Evolutionary conservation across 2,797 vertebrate species (phyloP), one percentile per base, ranked within the genome.

Genomic region (Paratrypauchen microcephalus): DNA sequence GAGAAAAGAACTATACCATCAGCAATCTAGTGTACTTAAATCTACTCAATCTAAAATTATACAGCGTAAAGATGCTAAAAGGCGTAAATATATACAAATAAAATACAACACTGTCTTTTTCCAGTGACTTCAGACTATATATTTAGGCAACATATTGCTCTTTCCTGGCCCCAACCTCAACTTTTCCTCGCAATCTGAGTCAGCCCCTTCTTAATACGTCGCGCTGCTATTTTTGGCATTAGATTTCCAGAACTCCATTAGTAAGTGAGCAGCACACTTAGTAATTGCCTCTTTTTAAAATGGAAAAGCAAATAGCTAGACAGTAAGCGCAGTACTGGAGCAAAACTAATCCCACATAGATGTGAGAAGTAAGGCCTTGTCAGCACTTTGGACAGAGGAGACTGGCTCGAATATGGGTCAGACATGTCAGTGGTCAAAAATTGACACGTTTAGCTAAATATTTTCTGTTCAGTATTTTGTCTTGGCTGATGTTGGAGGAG

Each of bases 321-420:
- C 3, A 2, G 16, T 58, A 21, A 54, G 62, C 15, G 0, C n/a
- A 1, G 23, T 0, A 60, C 30, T 58, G 63, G 32, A 56, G 16
- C 21, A 45, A 68, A 74, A 73, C 83, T 80, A 74, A 70, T 64
- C 13, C 23, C 24, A 59, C n/a, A 52, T 6, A 59, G 63, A 59
- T 69, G 70, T 73, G 2, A 70, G 56, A 78, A 71, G 61, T 54
- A 48, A 70, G 69, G 79, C 61, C 58, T 52, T 76, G 73, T 80
- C 70, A 69, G 56, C 67, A 67, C 64, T 72, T 66, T 60, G 69
- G 19, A 60, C 28, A 65, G 66, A 61, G 1, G 36, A 78, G 72
- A 69, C 64, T n/a, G 68, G 56, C 76, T 70, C 56, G 50, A 84
- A 88, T 88, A 71, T 87, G 69, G 83, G 82, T 87, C 88, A 87